Base-by-base conservation (phyloP, 2,888 invertebrate species). In the Cyrtodaria siliqua region DNA sequence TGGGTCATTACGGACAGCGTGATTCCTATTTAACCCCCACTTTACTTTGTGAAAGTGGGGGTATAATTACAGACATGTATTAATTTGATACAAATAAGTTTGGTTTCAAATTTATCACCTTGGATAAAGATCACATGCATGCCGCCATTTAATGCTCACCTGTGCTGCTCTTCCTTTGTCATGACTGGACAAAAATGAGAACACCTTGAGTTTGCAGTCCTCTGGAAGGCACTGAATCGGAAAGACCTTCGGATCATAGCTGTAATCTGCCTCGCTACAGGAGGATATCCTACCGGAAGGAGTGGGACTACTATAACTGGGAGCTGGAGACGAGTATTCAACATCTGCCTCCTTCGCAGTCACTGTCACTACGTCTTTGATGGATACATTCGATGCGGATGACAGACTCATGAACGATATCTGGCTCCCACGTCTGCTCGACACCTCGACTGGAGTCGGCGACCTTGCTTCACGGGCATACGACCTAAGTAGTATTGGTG, bases 171-270 rank as follows among this genome's bases (percentile, higher is more conserved):
- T 64, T 3, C 91, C 92, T 70, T 91, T 89, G 29, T 92, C 91
- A 49, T 83, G 79, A 18, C 86, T 86, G 33, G 74, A 74, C 24
- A 92, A 82, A 56, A 87, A 91, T 8, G 89, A 83, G 73, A 92
- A 92, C 20, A 92, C 82, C 64, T 90, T 91, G 20, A 91, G 71
- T 79, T 91, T 89, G 74, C 90, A 91, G 59, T 89, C 89, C 40
- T 80, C 72, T 18, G 92, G 91, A 29, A 92, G 79, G 27, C 78
- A 69, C 50, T 87, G 71, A 73, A 92, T 90, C 18, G 91, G 91
- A 72, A 91, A 91, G 33, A 63, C 26, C 20, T 71, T 62, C 1
- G 47, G 27, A 27, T 66, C 49, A 44, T 66, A 61, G 23, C 50
- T 47, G 47, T 49, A 27, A 20, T 49, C n/a, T 2, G 14, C n/a